These are phyloP conservation scores for Crocidura indochinensis DNA, from an alignment of 2,797 vertebrate genomes.

Conservation along the genomic window DNA sequence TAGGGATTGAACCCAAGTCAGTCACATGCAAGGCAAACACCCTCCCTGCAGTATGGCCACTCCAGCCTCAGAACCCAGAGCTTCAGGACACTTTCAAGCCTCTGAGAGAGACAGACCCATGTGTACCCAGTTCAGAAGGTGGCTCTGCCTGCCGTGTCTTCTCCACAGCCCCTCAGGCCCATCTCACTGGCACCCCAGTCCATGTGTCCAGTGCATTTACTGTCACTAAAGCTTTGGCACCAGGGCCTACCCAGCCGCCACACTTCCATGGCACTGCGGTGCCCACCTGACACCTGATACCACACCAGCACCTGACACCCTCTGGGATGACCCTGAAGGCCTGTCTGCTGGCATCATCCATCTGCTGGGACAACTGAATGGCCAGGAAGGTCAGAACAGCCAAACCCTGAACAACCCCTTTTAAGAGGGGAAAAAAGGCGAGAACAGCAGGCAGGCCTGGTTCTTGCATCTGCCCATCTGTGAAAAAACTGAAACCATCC, in stretches of 20 bases:
- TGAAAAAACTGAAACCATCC: neutral
- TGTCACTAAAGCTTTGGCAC: neutral
- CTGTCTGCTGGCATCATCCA: slow-evolving; percentile 3
- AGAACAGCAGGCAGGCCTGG: neutral
- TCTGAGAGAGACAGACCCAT: neutral
- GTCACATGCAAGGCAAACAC: too few species aligned
- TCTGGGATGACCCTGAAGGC: slow-evolving; percentile 17
- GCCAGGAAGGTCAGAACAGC: slow-evolving; percentile 5
- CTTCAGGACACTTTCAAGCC: neutral
- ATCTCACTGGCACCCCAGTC: neutral
- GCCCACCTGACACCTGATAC: neutral
- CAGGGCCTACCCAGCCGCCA: neutral
- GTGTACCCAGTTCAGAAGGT: neutral
- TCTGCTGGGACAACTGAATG: neutral
- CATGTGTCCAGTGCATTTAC: slow-evolving; percentile 3
- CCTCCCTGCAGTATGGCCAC: too few species aligned
- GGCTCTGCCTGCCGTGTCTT: neutral
- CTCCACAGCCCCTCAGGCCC: neutral
- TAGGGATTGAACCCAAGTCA: too few species aligned
- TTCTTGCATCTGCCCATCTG: neutral
- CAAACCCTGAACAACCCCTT: neutral
- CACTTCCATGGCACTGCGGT: neutral
- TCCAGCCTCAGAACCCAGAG: neutral
- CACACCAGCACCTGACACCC: too few species aligned
- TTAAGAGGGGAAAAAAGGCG: neutral